Evolutionary conservation across 2,888 invertebrate species (phyloP), one percentile per base, ranked within the genome.

Genomic region (Campoletis raptor): DNA sequence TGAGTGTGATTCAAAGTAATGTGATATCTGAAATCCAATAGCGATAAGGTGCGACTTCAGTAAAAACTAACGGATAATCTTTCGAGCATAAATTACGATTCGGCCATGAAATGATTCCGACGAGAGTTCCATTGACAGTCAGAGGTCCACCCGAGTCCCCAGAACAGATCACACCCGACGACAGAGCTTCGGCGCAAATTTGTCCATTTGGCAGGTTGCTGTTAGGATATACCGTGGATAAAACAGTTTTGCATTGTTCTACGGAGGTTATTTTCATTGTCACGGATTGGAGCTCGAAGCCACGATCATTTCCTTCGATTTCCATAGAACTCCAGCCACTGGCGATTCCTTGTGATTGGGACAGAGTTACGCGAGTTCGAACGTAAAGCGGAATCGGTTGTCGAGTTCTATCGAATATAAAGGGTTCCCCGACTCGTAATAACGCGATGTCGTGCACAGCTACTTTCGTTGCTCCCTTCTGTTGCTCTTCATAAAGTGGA

Each of bases 71-170:
- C 3, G 92, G 92, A 40, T 90, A 91, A 48, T 48, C 48, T 37
- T 85, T 79, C 4, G 83, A 85, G 2, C 76, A 80, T 6, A 90
- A 91, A 72, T 92, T 92, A 18, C 90, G 91, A 45, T 79, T 88
- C 15, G 90, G 88, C 90, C 91, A 92, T 12, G 92, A 92, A 30
- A 90, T 90, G 2, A 92, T 83, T 70, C 92, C 92, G 37, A 88
- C 69, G 40, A 92, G 90, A 85, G 89, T 90, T 64, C 90, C 90
- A 3, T 88, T 64, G 9, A 92, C 88, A 30, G 89, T 91, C 84
- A 92, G 85, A 67, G 92, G 92, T 69, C 92, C 92, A 78, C 92
- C 92, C 37, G 92, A 91, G 83, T 92, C 92, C 85, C 91, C 92
- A 4, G 15, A 15, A 48, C 48, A 48, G 48, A 48, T 18, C 0